Conservation (phyloP, 2,888 invertebrate species). For the Agriopis leucophaearia region DNA sequence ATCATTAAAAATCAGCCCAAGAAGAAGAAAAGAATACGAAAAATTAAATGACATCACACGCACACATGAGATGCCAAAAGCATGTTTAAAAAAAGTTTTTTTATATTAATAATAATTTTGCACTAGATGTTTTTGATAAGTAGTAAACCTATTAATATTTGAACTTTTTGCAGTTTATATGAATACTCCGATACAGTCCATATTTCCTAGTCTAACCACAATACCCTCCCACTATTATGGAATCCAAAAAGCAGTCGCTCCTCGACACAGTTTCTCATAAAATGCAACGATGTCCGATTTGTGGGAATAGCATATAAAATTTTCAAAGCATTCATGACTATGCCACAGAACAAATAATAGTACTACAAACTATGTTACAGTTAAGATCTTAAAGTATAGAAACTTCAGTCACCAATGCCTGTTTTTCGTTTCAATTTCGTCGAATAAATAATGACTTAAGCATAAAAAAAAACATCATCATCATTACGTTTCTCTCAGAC, state of each 20-base stretch:
- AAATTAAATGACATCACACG: no score
- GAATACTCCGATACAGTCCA: neutral
- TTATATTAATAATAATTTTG: no score
- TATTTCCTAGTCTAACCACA: slow-evolving; percentile 6
- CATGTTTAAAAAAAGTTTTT: no score
- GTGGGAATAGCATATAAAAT: slow-evolving; percentile 81
- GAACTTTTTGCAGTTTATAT: no score
- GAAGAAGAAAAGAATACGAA: no score
- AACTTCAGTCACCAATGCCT: neutral
- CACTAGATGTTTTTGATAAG: no score
- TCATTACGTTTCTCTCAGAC: no score
- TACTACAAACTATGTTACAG: slow-evolving; percentile 37
- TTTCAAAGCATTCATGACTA: slow-evolving; percentile 73
- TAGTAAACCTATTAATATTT: no score
- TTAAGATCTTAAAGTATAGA: neutral
- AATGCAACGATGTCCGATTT: slow-evolving; percentile 78
- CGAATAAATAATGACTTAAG: no score
- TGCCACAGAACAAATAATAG: slow-evolving; percentile 30
- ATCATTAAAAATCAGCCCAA: no score
- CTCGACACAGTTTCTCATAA: slow-evolving; percentile 69
- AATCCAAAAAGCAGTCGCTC: slow-evolving; percentile 57
- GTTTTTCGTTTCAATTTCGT: neutral
- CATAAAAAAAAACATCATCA: no score
- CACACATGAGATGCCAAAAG: no score
- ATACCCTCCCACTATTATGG: slow-evolving; percentile 30